Evolutionary conservation across 2,888 invertebrate genomes (phyloP).

Genomic region (Muscina levida): DNA sequence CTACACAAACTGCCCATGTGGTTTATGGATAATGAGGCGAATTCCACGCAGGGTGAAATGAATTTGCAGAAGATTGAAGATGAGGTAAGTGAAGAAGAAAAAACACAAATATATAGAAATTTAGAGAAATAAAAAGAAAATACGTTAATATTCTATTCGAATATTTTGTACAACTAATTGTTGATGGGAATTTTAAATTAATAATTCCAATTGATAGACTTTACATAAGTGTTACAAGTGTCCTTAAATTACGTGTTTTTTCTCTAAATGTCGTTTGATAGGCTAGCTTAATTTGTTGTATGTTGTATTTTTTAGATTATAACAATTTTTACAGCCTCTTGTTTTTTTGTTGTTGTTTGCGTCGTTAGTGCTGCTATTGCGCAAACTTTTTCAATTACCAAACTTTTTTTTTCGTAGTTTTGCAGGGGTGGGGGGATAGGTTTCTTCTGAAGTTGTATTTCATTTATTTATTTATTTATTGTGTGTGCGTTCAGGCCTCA

Average conservation of each 20-base stretch:
- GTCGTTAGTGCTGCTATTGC: not conserved
- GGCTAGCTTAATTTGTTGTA: too few relatives aligned
- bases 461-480: constrained; percentile 22
- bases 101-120: not conserved
- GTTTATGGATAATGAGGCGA: constrained; percentile 88
- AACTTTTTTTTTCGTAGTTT: not conserved
- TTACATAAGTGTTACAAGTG: too few relatives aligned
- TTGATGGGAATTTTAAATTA: too few relatives aligned
- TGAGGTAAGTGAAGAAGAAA: constrained; percentile 72
- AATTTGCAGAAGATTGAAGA: constrained; percentile 87
- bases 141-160: too few relatives aligned
- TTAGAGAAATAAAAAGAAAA: too few relatives aligned
- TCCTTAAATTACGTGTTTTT: too few relatives aligned
- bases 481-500: not conserved
- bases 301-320: too few relatives aligned
- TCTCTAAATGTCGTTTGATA: too few relatives aligned
- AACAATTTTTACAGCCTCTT: too few relatives aligned
- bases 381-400: not conserved
- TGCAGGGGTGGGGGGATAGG: not conserved
- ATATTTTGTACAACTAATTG: not conserved
- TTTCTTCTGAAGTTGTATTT: not conserved
- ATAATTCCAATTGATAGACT: too few relatives aligned
- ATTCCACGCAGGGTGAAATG: constrained; percentile 86
- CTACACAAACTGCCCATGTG: constrained; percentile 86
- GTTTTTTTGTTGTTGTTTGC: not conserved